Evolutionary conservation across 1,140 invertebrate species (phyloP).

Genomic region (Nebria ingens): DNA sequence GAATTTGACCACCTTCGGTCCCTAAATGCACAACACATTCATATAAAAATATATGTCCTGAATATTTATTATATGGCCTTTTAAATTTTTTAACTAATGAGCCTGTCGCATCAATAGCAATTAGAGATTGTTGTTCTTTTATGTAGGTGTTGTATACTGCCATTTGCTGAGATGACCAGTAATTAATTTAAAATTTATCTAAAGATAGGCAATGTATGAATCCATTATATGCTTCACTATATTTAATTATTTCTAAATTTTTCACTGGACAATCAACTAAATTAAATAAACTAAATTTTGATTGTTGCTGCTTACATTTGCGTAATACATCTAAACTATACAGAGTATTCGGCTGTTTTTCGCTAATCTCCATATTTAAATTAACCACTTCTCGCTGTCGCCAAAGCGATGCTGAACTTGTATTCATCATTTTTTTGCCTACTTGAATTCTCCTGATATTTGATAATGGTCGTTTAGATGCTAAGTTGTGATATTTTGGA

Average conservation of each 20-base stretch:
- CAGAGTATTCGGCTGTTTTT: too few relatives aligned
- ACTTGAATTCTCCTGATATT: too few relatives aligned
- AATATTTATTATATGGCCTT: background rate
- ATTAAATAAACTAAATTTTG: too few relatives aligned
- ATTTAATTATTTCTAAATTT: background rate
- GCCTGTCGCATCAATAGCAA: background rate
- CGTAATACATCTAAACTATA: too few relatives aligned
- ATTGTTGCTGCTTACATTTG: too few relatives aligned
- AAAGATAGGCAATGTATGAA: background rate
- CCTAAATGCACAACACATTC: background rate
- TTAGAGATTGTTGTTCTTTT: background rate
- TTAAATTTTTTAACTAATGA: background rate
- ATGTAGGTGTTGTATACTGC: background rate
- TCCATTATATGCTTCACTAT: background rate
- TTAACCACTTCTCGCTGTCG: too few relatives aligned
- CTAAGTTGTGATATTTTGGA: too few relatives aligned
- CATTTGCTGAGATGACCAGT: background rate
- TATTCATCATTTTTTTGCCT: too few relatives aligned
- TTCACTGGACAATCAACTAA: background rate
- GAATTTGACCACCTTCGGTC: background rate
- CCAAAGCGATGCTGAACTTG: too few relatives aligned
- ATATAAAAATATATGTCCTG: background rate
- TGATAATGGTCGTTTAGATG: too few relatives aligned
- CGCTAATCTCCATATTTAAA: too few relatives aligned
- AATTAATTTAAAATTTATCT: background rate